phyloP scores from a whole-genome alignment of 2,113 vertebrate genomes.

The Calidris pygmaea region DNA sequence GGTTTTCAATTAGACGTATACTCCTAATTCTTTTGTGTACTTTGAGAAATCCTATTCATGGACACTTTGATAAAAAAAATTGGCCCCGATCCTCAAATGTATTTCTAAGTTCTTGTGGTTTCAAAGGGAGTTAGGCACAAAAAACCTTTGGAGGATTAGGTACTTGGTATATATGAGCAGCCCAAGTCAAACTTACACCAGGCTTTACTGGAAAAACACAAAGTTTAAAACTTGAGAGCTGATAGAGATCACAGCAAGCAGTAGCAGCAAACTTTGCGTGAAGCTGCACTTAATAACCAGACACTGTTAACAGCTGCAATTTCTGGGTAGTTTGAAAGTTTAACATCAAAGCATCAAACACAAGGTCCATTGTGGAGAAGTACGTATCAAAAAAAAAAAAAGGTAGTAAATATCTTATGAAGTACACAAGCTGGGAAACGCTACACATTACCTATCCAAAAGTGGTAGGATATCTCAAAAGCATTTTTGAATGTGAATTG shows the following conservation, averaged over 20 bases:
- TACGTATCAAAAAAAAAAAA: not conserved
- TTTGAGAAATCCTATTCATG: not conserved
- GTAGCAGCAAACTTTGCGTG: not conserved
- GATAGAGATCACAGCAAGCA: constrained; percentile 34
- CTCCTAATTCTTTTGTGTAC: not conserved
- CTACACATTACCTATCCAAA: not conserved
- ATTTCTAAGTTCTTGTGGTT: constrained; percentile 34
- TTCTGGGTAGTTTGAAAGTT: not conserved
- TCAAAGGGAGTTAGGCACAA: constrained; percentile 23
- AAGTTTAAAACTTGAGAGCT: constrained; percentile 39
- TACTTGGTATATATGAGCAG: not conserved
- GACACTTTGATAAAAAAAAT: not conserved
- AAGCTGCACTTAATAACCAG: not conserved
- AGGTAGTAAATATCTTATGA: not conserved
- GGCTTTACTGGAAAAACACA: constrained; percentile 45
- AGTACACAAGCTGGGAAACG: not conserved
- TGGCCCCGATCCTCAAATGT: not conserved
- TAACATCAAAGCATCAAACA: not conserved
- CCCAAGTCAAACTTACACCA: not conserved
- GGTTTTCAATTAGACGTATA: not conserved
- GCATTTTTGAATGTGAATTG: not conserved
- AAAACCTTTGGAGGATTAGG: constrained; percentile 25
- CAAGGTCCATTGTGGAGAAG: not conserved
- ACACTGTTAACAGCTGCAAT: not conserved
- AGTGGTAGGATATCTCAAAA: not conserved